Evolutionary conservation across 2,888 invertebrate species (phyloP).

Genomic region (Orthonevra nobilis): DNA sequence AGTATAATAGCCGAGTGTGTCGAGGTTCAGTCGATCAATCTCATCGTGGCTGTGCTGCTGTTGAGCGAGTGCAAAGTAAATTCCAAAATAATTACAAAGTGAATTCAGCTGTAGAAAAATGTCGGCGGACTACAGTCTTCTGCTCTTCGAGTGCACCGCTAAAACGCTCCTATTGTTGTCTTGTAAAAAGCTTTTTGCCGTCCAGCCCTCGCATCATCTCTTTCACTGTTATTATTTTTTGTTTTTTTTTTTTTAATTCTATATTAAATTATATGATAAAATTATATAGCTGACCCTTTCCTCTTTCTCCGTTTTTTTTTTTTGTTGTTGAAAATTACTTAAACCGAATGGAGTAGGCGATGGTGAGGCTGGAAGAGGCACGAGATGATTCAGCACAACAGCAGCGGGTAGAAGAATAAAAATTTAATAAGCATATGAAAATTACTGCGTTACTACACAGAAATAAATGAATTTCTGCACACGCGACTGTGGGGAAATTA

Average conservation of each 20-base stretch:
- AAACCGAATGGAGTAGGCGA: conserved; percentile 26
- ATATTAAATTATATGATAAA: conserved; percentile 59
- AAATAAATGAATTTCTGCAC: conserved; percentile 64
- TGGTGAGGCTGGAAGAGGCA: conserved; percentile 11
- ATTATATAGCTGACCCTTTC: conserved; percentile 41
- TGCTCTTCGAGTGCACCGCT: conserved; percentile 30
- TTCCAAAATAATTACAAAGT: conserved; percentile 69
- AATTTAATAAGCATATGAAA: conserved; percentile 60
- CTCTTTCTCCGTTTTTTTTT: not conserved
- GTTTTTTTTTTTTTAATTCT: conserved; percentile 54
- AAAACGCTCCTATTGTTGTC: conserved; percentile 29
- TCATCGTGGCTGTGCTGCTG: not conserved
- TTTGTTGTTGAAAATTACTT: too few species aligned
- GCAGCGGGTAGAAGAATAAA: not conserved
- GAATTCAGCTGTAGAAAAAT: conserved; percentile 59
- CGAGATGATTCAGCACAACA: not conserved
- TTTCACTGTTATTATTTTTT: conserved; percentile 16
- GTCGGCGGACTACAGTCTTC: conserved; percentile 12
- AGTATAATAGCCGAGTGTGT: conserved; percentile 40
- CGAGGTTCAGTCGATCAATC: conserved; percentile 7
- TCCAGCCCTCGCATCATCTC: not conserved
- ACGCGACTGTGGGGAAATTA: conserved; percentile 42
- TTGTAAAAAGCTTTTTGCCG: conserved; percentile 1
- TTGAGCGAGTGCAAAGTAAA: conserved; percentile 18
- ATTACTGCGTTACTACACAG: conserved; percentile 57